Percentiles rank a stretch among this genome's conserved stretches.
Conservation (phyloP, 2,888 invertebrate species). For the Osedax frankpressi region DNA sequence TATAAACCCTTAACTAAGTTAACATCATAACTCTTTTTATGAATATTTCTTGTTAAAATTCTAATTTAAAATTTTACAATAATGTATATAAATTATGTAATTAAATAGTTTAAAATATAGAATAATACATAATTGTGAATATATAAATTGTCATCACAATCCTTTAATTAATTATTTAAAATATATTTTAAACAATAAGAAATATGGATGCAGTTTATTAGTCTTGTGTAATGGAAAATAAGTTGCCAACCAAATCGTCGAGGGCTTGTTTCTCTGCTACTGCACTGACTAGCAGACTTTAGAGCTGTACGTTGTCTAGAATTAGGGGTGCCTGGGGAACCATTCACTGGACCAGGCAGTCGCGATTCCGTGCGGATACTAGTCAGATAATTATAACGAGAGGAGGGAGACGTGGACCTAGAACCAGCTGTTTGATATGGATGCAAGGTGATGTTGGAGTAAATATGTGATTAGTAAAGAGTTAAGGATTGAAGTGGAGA, state of each 20-base stretch:
- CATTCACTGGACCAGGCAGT: background rate
- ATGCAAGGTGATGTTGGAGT: no score
- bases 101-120: no score
- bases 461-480: no score
- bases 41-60: no score
- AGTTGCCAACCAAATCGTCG: background rate
- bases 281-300: constrained; percentile 44
- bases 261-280: constrained; percentile 48
- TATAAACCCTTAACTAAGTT: no score
- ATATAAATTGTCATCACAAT: no score
- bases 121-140: no score
- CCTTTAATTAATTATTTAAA: no score
- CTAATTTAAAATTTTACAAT: no score
- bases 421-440: constrained; percentile 67
- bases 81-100: no score
- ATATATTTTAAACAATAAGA: no score
- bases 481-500: background rate
- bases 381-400: constrained; percentile 63
- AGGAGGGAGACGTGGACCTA: constrained; percentile 81
- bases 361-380: constrained; percentile 41
- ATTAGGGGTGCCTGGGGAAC: constrained; percentile 1
- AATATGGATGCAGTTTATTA: background rate
- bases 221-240: background rate
- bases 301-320: constrained; percentile 29
- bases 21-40: no score